A percentile compares a stretch with the other conserved stretches of the same genome.
phyloP scores from a whole-genome alignment of 2,113 vertebrate genomes.

The Desmodus rotundus region DNA sequence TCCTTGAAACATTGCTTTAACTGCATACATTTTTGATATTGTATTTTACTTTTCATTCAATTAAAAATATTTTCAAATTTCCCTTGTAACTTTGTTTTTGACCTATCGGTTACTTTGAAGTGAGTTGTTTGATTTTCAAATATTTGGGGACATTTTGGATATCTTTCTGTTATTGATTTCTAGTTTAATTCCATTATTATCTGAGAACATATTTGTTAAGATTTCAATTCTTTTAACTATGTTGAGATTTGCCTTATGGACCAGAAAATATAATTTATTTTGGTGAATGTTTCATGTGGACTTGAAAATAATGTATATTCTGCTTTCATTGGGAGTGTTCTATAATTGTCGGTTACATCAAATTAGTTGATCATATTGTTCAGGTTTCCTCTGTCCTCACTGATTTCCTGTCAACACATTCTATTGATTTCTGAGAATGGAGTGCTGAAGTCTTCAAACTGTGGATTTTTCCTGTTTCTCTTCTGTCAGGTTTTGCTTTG shows the following conservation, averaged over 20 bases:
- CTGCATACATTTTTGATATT: background rate
- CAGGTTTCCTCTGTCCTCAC: background rate
- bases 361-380: background rate
- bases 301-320: constrained; percentile 5
- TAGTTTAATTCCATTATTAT: background rate
- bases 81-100: background rate
- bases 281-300: background rate
- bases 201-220: background rate
- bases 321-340: background rate
- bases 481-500: background rate
- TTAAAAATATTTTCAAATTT: constrained; percentile 16
- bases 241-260: background rate
- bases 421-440: background rate
- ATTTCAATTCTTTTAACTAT: constrained; percentile 20
- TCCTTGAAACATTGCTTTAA: background rate
- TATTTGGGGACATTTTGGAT: background rate
- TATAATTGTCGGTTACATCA: background rate
- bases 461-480: background rate
- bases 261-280: background rate
- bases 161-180: background rate
- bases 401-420: background rate
- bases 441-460: background rate
- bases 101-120: background rate
- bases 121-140: background rate
- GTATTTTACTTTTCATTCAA: background rate